Base-by-base conservation (phyloP, 2,113 vertebrate genomes). In the Thamnaconus septentrionalis region DNA sequence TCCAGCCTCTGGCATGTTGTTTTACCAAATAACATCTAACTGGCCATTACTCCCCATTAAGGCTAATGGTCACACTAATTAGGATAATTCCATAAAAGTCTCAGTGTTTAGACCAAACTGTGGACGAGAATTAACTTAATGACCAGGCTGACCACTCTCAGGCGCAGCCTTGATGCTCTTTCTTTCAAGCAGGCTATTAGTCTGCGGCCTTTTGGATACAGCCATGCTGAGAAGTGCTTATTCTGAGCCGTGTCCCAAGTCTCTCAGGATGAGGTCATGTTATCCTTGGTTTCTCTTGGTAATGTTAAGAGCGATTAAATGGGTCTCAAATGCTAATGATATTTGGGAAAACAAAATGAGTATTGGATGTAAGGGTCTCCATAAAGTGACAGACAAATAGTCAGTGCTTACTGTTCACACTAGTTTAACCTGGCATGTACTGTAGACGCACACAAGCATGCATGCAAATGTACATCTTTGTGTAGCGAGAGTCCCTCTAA, bases 21-120 rank as follows among this genome's bases (percentile, higher is more conserved):
- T 92, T 90, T 87, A 92, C 89, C 87, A 93, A 92, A 91, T 92
- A 92, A 87, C 92, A 93, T 93, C 90, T 93, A 91, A 91, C 90
- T 88, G 89, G 88, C 93, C 92, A 94, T 95, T 94, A 94, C 89
- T 92, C 90, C 91, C 91, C 88, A 90, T 93, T 94, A 93, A 90
- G 88, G 77, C 91, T 94, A 94, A 93, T 87, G 89, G 86, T 75
- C 73, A 42, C 68, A 81, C 92, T 95, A 92, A 93, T 94, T 94
- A 94, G 91, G 84, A 84, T 89, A 84, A 89, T 91, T 90, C 90
- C 89, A 92, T 94, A 92, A 93, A 93, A 93, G 89, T 83, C 87
- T 80, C 89, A 84, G 88, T 90, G 90, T 92, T 91, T 91, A 90
- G 90, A 78, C 77, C 86, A 85, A 88, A 89, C 85, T 87, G 86